Evolutionary conservation across 2,797 vertebrate species (phyloP), one percentile per base, ranked within the genome.

Genomic region (Aldrovandia affinis): DNA sequence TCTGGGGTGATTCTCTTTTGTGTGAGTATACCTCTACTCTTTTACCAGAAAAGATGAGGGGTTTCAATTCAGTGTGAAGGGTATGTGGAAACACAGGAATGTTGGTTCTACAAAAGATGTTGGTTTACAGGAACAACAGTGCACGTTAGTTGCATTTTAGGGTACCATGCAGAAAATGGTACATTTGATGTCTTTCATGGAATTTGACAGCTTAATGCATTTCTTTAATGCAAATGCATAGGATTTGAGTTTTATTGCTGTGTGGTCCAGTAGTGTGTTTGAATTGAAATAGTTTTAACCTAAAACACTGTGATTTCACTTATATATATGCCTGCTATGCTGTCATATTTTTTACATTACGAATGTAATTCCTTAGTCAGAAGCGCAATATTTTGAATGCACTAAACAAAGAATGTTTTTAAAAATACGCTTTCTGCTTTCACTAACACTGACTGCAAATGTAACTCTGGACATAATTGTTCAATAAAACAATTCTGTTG

Each of bases 351-450:
- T 25, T 77, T 18, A 77, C 39, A 77, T 47, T 77, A 77, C 25
- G 36, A 47, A 77, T 77, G 39, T 25, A 77, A 47, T 47, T 25
- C n/a, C 73, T 77, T 25, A 44, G 22, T 25, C 42, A 47, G 39
- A 44, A 12, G n/a, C 2, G 9, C 20, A 82, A 25, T 28, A 33
- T 39, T 33, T 36, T 42, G 33, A 28, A 30, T 39, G 77, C 81
- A 80, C 81, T 83, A 22, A 78, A 30, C 30, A 65, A 73, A 83
- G 30, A 30, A 65, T 78, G 80, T 33, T 84, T 55, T 42, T 61
- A 50, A 6, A 33, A 20, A 39, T 82, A 33, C 18, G 50, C 39
- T 36, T 57, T 15, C 47, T 63, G 59, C 44, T 55, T 65, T 85
- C 25, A 57, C 47, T 30, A 79, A 78, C 55, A 78, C 47, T 36